Evolutionary conservation across 1,140 invertebrate genomes (phyloP), one percentile per base, ranked within the genome.

Genomic region (Venturia canescens): DNA sequence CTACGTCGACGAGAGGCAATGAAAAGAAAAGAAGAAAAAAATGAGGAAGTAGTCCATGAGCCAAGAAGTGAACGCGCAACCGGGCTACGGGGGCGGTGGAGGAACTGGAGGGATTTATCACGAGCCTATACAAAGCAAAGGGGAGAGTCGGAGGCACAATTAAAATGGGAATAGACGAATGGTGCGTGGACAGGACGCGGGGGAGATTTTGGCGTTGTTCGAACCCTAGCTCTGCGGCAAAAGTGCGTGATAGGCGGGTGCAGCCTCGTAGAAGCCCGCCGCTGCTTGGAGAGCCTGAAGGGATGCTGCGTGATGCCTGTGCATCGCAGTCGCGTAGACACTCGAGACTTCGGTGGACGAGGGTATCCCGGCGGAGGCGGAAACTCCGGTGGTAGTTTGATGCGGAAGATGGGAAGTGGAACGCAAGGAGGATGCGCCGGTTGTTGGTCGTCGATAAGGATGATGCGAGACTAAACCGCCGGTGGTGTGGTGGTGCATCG

Each of bases 201-300:
- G 21, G 21, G 75, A 66, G 3, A 31, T 6, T 34, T 78, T 69
- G 77, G 72, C 50, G 44, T 78, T 60, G 63, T 63, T 66, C 79
- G 38, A 29, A 71, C 72, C 81, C 83, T 89, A 90, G 84, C 89
- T 90, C 81, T 89, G 88, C 44, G 89, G 89, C 78, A 90, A 76
- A 34, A 90, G 85, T 26, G 89, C 89, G 21, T 89, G 87, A 80
- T 90, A 90, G 71, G 87, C 86, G 27, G 89, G 88, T 70, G 60
- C 75, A 44, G 88, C 88, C 76, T 90, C 89, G 80, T 89, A 90
- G 81, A 90, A 89, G 63, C 86, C 86, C 15, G 87, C 86, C 26
- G 87, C 84, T n/a, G 81, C 79, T 74, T 88, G 86, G 6, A 89
- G 79, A 34, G 88, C 87, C 74, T 88, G 86, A 29, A 89, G 57